Base-by-base conservation (phyloP, 2,888 invertebrate species). In the Lochmaea crataegi region DNA sequence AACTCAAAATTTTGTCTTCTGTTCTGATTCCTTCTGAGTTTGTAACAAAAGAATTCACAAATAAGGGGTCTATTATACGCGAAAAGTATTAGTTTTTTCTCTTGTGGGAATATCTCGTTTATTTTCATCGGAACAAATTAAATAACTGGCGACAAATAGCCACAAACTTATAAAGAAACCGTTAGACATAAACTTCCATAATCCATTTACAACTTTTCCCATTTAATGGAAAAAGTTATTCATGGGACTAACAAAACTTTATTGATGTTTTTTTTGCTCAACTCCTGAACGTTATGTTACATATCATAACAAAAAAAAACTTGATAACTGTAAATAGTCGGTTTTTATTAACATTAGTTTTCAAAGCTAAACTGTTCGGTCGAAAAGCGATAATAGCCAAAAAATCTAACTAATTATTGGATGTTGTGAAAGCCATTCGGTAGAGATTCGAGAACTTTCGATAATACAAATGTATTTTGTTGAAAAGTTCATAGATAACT, bases 201-300 rank as follows among this genome's bases (percentile, higher is more conserved):
- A 61, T 72, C 72, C 72, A 67, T 67, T 72, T 72, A 72, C 67
- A 72, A 72, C 72, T 72, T 72, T 72, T 64, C 63, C 72, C 72
- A 72, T 72, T 72, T 12, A 67, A 42, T 56, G 61, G 51, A n/a
- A 61, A 66, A 71, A 71, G 66, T 71, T 66, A 67, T 72, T 58
- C 56, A 41, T 26, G 61, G 57, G 48, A 51, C 63, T 56, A 18
- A 57, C 51, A 18, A 67, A 72, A 72, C 56, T 72, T 72, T 72
- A 67, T 72, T 67, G 64, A 70, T 70, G 64, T 48, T 7, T 61
- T 68, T 48, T 51, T 22, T 12, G 58, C 58, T 45, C 58, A 60
- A 68, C 48, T 51, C 38, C 18, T 12, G 16, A 60, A 68, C 68
- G 42, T 66, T 66, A 66, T 66, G 66, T 57, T 66, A 57, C 66